Base-by-base conservation (phyloP, 2,888 invertebrate genomes). In the Chloroclysta siterata region DNA sequence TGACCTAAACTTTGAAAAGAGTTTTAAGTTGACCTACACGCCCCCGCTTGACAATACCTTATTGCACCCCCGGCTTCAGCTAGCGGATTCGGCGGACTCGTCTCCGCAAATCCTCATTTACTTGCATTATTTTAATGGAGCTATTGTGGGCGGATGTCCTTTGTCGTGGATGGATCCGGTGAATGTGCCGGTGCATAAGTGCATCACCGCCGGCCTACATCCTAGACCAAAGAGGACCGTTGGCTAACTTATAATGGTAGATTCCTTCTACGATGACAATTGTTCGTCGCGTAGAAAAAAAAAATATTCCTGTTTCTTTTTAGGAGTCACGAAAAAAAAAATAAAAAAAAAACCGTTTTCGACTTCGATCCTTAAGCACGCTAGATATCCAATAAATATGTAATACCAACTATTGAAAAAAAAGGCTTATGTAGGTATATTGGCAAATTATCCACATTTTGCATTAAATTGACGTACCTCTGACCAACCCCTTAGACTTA, bases 111-210 rank as follows among this genome's bases (percentile, higher is more conserved):
- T 92, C 90, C 92, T 91, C 92, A 91, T 93, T 92, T 93, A 92
- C 92, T 92, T 91, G 91, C 92, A 92, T 93, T 93, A 93, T 93
- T 93, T 93, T 93, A 93, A 93, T 93, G 93, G 91, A 91, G 88
- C 89, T 83, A 93, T 93, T 92, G 93, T 93, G 89, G 89, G 79
- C 83, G 87, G 86, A 87, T 87, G 91, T 88, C 90, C 90, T 92
- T 91, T 92, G 91, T 93, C 89, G 82, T 80, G 82, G 86, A 84
- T 81, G 80, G 81, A 84, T 80, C 85, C 85, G 81, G 83, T 82
- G 85, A 87, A 87, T 89, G 85, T 89, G 85, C 87, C 85, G 86
- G 82, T 85, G 88, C 87, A 89, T 84, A 87, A 88, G 86, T 88
- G 88, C 87, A 86, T 83, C 87, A 77, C 80, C 75, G 78, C 48